Evolutionary conservation across 2,797 vertebrate species (phyloP).

Genomic region (Amphiprion clarkii): DNA sequence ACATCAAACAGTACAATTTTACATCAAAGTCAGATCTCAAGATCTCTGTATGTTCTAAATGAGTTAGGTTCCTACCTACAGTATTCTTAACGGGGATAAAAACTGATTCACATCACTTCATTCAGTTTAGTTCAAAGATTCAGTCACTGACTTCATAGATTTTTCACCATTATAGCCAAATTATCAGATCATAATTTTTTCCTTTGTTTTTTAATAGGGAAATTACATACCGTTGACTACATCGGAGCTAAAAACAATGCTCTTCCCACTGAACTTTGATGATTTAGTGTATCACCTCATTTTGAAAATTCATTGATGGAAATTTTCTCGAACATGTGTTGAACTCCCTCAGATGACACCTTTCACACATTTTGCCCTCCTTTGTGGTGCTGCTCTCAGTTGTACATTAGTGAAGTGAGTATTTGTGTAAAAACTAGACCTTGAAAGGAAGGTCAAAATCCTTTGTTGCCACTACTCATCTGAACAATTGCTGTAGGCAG

Average conservation of each 20-base stretch:
- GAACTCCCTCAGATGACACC: neutral
- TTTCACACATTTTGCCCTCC: no score
- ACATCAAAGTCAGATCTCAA: neutral
- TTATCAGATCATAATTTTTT: neutral
- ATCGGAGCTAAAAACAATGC: neutral
- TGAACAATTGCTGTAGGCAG: neutral
- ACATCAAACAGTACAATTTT: neutral
- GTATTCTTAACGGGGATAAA: neutral
- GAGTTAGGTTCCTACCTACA: neutral
- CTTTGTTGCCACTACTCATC: neutral
- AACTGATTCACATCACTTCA: neutral
- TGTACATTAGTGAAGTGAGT: neutral
- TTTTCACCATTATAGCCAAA: neutral
- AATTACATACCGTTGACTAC: accelerated
- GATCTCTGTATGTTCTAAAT: neutral
- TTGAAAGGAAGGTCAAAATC: neutral
- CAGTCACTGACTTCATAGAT: neutral
- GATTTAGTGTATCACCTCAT: neutral
- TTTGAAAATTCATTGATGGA: neutral
- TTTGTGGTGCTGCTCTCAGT: neutral
- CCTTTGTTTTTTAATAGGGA: neutral
- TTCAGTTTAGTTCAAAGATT: neutral
- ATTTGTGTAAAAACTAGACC: neutral
- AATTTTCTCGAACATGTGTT: no score
- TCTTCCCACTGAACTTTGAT: no score